Base-by-base conservation (phyloP, 2,797 vertebrate species). In the Psittacula echo region DNA sequence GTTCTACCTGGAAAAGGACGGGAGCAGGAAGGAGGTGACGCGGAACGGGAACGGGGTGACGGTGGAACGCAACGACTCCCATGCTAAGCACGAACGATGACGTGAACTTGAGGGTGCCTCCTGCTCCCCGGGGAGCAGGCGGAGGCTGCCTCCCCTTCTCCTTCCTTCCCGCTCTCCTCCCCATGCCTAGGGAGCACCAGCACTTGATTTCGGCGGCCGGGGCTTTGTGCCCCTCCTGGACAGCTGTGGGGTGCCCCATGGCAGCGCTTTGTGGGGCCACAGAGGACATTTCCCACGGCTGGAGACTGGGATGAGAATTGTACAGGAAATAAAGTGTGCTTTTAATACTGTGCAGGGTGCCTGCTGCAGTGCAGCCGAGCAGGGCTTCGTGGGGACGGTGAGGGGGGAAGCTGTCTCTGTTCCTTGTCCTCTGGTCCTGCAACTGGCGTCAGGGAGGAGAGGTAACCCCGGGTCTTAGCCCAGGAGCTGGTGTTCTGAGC, bases 1-100 rank as follows among this genome's bases (percentile, higher is more conserved):
- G 80, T 98, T 99, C 73, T 99, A 98, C 71, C 71, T 92, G 2
- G 98, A 98, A 13, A 98, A 95, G 87, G 98, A 99, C 89, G 97
- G 97, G 76, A 94, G 83, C 94, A 97, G 96, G 71, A 99, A 99
- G 96, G 98, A 99, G 56, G 90, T 88, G 24, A 87, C 98, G 2
- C 97, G 97, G 81, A 98, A 97, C 0, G 96, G 98, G 62, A 98
- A 96, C 0, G 97, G 98, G 7, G 97, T 99, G 91, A 97, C 97
- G 0, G 96, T 99, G 85, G 99, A 99, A 95, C 97, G 98, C 64
- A 98, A 93, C 0, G 98, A 99, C 82, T 92, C 97, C 70, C 96
- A 98, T 70, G 66, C 97, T 18, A 99, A 99, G 97, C 99, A 99
- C 0, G 99, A 99, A 96, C 99, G 99, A 94, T 99, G 98, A 99